Evolutionary conservation across 2,113 vertebrate genomes (phyloP).

Genomic region (Pterocles gutturalis): DNA sequence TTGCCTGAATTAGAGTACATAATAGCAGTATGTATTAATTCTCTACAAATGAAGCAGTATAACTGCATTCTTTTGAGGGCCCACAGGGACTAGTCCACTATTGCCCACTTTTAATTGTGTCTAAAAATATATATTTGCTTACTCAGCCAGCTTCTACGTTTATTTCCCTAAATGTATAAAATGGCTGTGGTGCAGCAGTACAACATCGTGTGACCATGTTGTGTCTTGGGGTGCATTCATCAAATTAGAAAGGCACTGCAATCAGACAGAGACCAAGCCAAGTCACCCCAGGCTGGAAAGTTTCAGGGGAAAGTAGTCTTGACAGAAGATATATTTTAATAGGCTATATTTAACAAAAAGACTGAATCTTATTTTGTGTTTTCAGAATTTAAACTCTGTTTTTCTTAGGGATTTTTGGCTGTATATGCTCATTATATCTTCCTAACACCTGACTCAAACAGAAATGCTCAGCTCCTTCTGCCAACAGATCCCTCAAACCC

Average conservation of each 20-base stretch:
- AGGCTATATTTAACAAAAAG: background rate
- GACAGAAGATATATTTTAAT: background rate
- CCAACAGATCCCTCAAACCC: background rate
- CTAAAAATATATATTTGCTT: constrained; percentile 11
- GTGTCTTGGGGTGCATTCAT: background rate
- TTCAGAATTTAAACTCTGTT: background rate
- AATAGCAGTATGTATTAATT: background rate
- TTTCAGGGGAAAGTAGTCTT: background rate
- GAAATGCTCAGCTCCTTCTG: background rate
- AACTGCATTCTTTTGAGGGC: background rate
- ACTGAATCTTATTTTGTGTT: background rate
- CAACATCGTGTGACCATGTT: rapidly evolving
- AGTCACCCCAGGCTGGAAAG: background rate
- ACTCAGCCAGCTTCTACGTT: background rate
- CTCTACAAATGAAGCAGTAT: background rate
- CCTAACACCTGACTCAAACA: background rate
- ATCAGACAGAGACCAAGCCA: background rate
- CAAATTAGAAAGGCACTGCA: background rate
- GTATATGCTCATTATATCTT: background rate
- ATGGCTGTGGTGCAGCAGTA: background rate
- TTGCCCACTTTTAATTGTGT: background rate
- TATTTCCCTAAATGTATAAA: background rate
- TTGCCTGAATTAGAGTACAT: background rate
- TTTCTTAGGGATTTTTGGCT: background rate
- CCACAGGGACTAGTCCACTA: background rate